Evolutionary conservation across 2,113 vertebrate genomes (phyloP), one percentile per base, ranked within the genome.

Genomic region (Calidris pugnax): DNA sequence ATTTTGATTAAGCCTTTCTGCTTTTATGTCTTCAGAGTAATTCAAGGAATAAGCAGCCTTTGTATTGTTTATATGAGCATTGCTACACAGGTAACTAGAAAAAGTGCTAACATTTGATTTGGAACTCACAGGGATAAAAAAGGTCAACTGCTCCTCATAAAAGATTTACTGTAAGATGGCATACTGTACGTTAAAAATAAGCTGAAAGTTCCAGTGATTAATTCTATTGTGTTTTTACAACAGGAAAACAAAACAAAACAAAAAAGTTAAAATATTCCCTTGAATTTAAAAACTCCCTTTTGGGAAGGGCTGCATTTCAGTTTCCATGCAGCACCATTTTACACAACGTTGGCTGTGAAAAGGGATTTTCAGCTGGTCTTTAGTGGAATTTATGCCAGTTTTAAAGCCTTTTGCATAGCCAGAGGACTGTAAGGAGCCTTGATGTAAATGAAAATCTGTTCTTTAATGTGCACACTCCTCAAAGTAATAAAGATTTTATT

Each of bases 401-500:
- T 89, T 85, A 97, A 96, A 81, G 89, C 24, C 28, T 89, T 76
- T 73, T 72, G 59, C 67, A 35, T 39, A 87, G 80, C 69, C 77
- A 95, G 57, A 89, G 66, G 66, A 92, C n/a, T 6, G 21, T 69
- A 90, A 86, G 74, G 67, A 94, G 74, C 86, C 89, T 82, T 66
- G 66, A 86, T 79, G 62, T 85, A 91, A 87, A 95, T 37, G 62
- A 87, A 97, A 97, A 95, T 91, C 92, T 95, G 91, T 79, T 90
- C 74, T 91, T 95, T 95, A 95, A 96, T 87, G 91, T 95, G 84
- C 62, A 77, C 77, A n/a, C 84, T 89, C 93, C 66, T 85, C 77
- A 79, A 89, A 92, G 91, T 62, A 95, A 97, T 97, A 97, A 96
- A 94, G 62, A 83, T 92, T 97, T 95, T 96, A 97, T 47, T 93